Evolutionary conservation across 2,888 invertebrate genomes (phyloP), one percentile per base, ranked within the genome.

Genomic region (Drosophila limbata): DNA sequence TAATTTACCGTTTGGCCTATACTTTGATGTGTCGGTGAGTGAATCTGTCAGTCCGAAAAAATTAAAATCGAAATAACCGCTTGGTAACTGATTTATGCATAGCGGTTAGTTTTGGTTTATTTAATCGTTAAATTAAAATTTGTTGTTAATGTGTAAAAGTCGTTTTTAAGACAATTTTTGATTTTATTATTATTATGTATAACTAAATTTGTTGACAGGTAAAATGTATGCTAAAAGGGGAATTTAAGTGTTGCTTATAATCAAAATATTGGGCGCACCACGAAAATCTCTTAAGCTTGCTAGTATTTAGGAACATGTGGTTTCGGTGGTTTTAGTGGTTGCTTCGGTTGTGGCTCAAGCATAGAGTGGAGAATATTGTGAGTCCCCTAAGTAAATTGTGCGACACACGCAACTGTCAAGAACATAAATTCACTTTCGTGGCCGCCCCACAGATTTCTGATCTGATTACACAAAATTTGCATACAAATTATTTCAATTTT

Each of bases 401-500:
- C 68, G 72, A 82, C 64, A 82, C 64, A 73, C 55, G 60, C 83
- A 70, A 80, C 72, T 83, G 86, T 82, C 88, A 73, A 57, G 68
- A 65, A 63, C 83, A 85, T 75, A 77, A 82, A 88, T 74, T 47
- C 35, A 45, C 33, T 55, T 52, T 48, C 35, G 31, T 50, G 40
- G 47, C 48, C 42, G 28, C 59, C 50, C 21, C 57, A 47, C 52
- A 63, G 31, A 47, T 52, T 57, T 59, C 62, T 67, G 85, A 84
- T 84, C 83, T 73, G 83, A 87, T 87, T 87, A 84, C 77, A 70
- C 55, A 68, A 79, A 84, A 84, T 84, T 84, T 84, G 85, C 84
- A 84, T 84, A 80, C 77, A 84, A 85, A 83, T 85, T 85, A 88
- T 88, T 77, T 85, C 70, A 61, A 77, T 79, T 73, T 69, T 60